Evolutionary conservation across 1,140 invertebrate species (phyloP).

Genomic region (Saxidomus purpurata): DNA sequence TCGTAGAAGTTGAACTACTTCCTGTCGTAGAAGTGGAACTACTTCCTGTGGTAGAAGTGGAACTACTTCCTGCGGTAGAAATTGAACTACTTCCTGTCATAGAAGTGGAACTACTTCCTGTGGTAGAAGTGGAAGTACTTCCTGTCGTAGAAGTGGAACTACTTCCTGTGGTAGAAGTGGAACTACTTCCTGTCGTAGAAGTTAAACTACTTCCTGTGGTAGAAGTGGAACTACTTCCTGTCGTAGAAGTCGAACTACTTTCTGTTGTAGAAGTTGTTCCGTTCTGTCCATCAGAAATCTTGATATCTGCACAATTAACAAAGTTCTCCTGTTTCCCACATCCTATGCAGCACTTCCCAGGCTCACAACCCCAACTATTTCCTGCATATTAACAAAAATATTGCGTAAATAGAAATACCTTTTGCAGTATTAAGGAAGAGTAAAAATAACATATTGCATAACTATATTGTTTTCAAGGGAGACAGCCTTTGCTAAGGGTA

Average conservation of each 20-base stretch:
- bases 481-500: not conserved
- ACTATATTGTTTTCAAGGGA: not conserved
- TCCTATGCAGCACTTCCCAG: not conserved
- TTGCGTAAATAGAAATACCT: no score
- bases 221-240: not conserved
- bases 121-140: not conserved
- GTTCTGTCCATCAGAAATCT: not conserved
- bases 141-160: not conserved
- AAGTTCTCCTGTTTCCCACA: not conserved
- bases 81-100: no score
- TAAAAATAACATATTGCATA: not conserved
- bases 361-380: not conserved
- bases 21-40: no score
- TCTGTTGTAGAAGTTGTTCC: not conserved
- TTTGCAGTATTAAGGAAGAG: no score
- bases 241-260: not conserved
- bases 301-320: constrained; percentile 12
- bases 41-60: no score
- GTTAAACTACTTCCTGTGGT: not conserved
- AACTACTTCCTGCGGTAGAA: no score
- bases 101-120: no score
- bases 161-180: not conserved
- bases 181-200: not conserved
- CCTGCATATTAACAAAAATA: not conserved
- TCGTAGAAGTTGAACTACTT: no score